Evolutionary conservation across 2,888 invertebrate genomes (phyloP).

Genomic region (Meiosimyza decipiens): DNA sequence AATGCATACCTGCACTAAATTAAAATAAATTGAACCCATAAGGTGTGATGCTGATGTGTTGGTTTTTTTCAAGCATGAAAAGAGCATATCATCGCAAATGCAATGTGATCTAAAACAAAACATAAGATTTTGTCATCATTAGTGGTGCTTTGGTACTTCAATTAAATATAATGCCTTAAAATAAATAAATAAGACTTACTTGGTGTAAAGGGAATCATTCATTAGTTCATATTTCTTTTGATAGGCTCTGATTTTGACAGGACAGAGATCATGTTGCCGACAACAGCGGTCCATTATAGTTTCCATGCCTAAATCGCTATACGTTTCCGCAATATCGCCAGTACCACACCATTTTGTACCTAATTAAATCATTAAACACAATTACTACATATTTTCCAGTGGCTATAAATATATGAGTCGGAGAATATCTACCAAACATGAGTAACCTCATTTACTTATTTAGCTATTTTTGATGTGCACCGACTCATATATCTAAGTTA

Average conservation of each 20-base stretch:
- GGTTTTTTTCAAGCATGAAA: slow-evolving; percentile 81
- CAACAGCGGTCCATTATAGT: slow-evolving; percentile 84
- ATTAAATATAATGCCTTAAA: too few species aligned
- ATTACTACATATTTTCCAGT: too few species aligned
- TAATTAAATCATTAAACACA: slow-evolving; percentile 55
- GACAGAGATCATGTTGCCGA: slow-evolving; percentile 90
- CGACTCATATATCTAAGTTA: neutral
- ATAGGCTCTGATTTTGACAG: slow-evolving; percentile 75
- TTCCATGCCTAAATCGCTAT: slow-evolving; percentile 84
- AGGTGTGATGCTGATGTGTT: slow-evolving; percentile 77
- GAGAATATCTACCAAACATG: neutral
- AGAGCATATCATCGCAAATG: slow-evolving; percentile 85
- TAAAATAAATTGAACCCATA: slow-evolving; percentile 89
- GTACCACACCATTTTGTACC: slow-evolving; percentile 95
- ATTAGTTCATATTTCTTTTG: slow-evolving; percentile 80
- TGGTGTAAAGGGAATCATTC: slow-evolving; percentile 86
- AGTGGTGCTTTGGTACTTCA: too few species aligned
- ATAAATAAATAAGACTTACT: too few species aligned
- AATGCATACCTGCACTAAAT: slow-evolving; percentile 73
- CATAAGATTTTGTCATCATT: neutral
- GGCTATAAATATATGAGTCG: slow-evolving; percentile 43
- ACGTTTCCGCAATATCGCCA: slow-evolving; percentile 85
- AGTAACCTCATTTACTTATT: neutral
- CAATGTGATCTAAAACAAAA: slow-evolving; percentile 78
- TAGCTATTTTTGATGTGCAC: neutral